phyloP scores from a whole-genome alignment of 1,140 invertebrate genomes.

The Drepana arcuata region DNA sequence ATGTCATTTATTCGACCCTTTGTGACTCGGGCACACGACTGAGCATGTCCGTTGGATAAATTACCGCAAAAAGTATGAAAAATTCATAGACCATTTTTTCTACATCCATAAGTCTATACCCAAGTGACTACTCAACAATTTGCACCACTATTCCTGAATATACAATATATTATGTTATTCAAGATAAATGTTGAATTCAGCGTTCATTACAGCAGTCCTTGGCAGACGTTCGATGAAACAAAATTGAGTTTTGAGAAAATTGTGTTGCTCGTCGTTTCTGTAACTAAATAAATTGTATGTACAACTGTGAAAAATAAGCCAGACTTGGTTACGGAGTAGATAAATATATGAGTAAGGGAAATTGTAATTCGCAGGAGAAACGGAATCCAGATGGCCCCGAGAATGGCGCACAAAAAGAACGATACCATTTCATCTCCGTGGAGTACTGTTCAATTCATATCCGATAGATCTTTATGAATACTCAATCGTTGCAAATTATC shows the following conservation, averaged over 20 bases:
- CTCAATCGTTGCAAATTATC: not conserved
- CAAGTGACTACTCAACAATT: not conserved
- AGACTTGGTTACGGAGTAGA: conserved; percentile 11
- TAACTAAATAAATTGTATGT: conserved; percentile 22
- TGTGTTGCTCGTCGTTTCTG: conserved; percentile 11
- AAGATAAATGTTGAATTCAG: not conserved
- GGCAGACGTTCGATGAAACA: conserved; percentile 15
- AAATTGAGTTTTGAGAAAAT: conserved; percentile 18
- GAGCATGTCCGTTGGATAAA: conserved; percentile 17
- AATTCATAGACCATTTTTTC: conserved; percentile 16
- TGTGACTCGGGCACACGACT: conserved; percentile 24
- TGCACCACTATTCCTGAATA: not conserved
- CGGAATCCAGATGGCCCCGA: conserved; percentile 17
- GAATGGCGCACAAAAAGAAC: conserved; percentile 10
- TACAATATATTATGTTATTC: not conserved
- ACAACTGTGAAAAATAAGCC: conserved; percentile 18
- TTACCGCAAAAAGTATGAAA: conserved; percentile 19
- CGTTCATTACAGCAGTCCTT: not conserved
- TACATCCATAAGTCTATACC: not conserved
- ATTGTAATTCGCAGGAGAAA: conserved; percentile 19
- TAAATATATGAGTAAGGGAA: conserved; percentile 17
- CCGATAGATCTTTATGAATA: not conserved
- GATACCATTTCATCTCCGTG: conserved; percentile 4
- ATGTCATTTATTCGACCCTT: conserved; percentile 64
- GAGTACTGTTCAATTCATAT: conserved; percentile 8